Conservation (phyloP, 2,113 vertebrate species). For the Octodon degus region DNA sequence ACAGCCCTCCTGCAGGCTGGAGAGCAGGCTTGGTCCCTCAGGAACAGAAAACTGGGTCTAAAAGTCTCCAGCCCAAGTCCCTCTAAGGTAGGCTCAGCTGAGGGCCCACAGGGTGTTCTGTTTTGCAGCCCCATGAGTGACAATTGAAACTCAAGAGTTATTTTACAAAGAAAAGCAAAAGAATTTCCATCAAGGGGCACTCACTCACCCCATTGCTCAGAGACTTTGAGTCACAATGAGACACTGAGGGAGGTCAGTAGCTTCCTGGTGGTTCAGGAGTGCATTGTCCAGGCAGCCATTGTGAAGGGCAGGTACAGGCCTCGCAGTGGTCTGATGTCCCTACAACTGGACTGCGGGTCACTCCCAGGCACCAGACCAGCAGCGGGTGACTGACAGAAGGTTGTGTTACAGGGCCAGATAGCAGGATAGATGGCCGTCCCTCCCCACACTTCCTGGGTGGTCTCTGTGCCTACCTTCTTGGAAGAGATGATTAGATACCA, state of each 20-base stretch:
- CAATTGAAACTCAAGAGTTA: not conserved
- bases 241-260: not conserved
- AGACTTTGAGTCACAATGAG: not conserved
- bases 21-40: not conserved
- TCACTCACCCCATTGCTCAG: not conserved
- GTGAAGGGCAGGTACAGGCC: not conserved
- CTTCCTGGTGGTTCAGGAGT: no score
- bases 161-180: conserved; percentile 43
- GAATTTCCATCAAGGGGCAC: not conserved
- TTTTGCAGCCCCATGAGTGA: not conserved
- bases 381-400: conserved; percentile 39
- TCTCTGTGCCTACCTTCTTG: conserved; percentile 56
- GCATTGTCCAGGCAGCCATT: not conserved
- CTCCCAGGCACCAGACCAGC: not conserved
- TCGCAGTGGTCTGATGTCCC: not conserved
- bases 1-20: not conserved
- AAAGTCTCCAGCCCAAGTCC: not conserved
- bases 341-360: not conserved
- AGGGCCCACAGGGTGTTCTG: not conserved
- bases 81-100: not conserved
- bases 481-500: conserved; percentile 57
- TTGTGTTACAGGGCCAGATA: conserved; percentile 33
- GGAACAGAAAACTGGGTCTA: not conserved
- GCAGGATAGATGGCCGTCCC: not conserved
- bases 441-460: conserved; percentile 71